A percentile compares a stretch with the other conserved stretches of the same genome.
Evolutionary conservation across 2,113 vertebrate species (phyloP).

Genomic region (Proteles cristata): DNA sequence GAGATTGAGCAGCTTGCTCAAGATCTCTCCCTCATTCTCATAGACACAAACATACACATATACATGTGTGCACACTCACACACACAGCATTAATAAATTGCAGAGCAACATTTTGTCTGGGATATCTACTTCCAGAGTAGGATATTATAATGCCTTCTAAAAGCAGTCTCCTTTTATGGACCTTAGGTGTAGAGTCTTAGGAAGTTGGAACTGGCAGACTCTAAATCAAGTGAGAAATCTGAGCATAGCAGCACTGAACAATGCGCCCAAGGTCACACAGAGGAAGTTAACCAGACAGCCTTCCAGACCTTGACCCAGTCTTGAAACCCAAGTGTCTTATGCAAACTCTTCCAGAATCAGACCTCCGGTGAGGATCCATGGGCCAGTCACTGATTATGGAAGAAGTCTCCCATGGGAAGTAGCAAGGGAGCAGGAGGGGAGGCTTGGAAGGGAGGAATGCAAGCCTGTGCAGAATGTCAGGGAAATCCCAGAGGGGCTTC

Average conservation of each 20-base stretch:
- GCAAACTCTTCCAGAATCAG: not conserved
- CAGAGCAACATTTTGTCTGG: not conserved
- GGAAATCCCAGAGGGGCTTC: not conserved
- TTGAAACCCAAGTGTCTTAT: not conserved
- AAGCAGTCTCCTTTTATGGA: not conserved
- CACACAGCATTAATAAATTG: not conserved
- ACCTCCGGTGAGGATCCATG: accelerated
- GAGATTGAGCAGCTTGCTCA: not conserved
- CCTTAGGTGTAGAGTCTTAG: not conserved
- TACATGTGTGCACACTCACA: accelerated
- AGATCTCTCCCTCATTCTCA: not conserved
- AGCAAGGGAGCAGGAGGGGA: not conserved
- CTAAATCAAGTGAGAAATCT: not conserved
- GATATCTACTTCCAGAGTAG: not conserved
- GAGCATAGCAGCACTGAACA: accelerated
- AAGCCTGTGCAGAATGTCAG: not conserved
- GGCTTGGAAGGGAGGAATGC: not conserved
- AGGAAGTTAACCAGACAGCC: not conserved
- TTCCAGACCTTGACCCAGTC: not conserved
- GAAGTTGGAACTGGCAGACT: not conserved
- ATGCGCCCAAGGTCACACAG: not conserved
- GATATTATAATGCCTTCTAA: not conserved
- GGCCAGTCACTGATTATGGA: not conserved
- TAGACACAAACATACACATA: not conserved
- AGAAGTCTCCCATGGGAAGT: not conserved